phyloP scores from a whole-genome alignment of 2,797 vertebrate species.

The Melanogrammus aeglefinus region DNA sequence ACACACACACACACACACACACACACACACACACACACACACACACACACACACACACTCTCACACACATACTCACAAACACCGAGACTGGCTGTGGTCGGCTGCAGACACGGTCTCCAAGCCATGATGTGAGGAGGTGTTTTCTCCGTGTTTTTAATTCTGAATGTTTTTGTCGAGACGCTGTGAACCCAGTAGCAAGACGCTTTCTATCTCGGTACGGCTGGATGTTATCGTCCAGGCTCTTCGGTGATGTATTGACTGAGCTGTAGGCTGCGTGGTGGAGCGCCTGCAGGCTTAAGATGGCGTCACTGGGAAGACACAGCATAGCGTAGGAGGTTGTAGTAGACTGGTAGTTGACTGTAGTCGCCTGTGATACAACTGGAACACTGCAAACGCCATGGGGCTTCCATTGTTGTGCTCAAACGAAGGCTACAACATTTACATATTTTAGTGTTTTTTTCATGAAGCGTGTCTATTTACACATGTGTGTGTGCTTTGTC shows the following conservation, averaged over 20 bases:
- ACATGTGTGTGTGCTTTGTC: slow-evolving; percentile 8
- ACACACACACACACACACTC: background rate
- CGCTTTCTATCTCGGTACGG: background rate
- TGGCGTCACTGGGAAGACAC: background rate
- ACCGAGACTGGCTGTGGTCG: background rate
- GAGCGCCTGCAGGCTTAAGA: background rate
- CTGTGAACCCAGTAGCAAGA: background rate
- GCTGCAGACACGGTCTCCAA: background rate
- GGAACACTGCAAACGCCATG: background rate
- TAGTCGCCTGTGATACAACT: too few relatives aligned
- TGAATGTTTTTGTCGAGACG: background rate
- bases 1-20: background rate
- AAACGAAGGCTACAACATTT: background rate
- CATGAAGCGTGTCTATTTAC: background rate
- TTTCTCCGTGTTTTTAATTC: background rate
- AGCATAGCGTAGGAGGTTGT: background rate
- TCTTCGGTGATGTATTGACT: background rate
- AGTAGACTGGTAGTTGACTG: too few relatives aligned
- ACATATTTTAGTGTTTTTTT: background rate
- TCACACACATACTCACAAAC: background rate
- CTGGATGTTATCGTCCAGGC: background rate
- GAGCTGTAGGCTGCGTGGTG: background rate
- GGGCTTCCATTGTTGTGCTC: background rate
- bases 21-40: background rate
- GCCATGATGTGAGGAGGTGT: slow-evolving; percentile 2